Base-by-base conservation (phyloP, 2,113 vertebrate genomes). In the Etheostoma cragini region DNA sequence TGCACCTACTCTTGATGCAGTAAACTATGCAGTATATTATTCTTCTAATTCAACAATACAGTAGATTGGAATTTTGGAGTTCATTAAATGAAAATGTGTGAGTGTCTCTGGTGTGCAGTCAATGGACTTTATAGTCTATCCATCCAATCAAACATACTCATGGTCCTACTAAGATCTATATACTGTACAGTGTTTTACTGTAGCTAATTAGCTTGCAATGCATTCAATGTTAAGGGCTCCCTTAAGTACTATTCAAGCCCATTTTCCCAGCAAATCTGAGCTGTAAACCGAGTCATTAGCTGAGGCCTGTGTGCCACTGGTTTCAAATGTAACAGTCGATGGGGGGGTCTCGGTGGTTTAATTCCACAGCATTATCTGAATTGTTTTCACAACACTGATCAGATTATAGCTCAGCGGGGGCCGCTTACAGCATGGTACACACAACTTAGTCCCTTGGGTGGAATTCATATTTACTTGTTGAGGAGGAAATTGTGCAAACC, bases 341-440 rank as follows among this genome's bases (percentile, higher is more conserved):
- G 79, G 94, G 94, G 93, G 93, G 91, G 93, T 82, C 89, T 87
- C 88, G 61, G 89, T 73, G 76, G 74, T 86, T 90, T 95, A 93
- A 95, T 95, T 94, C 91, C 78, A 83, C 82, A 76, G 90, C 92
- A 94, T 95, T 94, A 95, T 95, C 91, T 90, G 88, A 93, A 94
- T 94, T 94, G 94, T 95, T 95, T 95, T 94, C 94, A 93, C 92
- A 93, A 94, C 91, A 88, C 88, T 93, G 93, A 94, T 95, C 91
- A 94, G 93, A 94, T 95, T 95, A 94, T 89, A 80, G 93, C 94
- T 91, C 95, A 94, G 95, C 83, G 74, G 95, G 93, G 91, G 89
- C 80, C 88, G 87, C 90, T 93, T 91, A 88, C 86, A 78, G 66
- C 75, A 80, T 66, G 67, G 86, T 78, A 89, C 87, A 89, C 89